Percentiles rank a stretch among this genome's conserved stretches.
phyloP scores from a whole-genome alignment of 2,113 vertebrate genomes.

The Eupsittula cactorum region DNA sequence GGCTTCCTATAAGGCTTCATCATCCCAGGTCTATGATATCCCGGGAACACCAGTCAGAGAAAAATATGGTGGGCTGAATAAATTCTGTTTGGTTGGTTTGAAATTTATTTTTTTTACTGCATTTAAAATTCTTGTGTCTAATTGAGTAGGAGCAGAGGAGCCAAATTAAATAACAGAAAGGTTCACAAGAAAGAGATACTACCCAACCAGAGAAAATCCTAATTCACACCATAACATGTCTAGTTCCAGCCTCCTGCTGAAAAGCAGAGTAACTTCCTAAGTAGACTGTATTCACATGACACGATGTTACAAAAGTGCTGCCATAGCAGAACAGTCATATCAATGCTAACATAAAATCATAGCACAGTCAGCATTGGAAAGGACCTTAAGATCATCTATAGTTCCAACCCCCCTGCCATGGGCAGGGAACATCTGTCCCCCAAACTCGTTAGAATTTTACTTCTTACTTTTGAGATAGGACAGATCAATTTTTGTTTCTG shows the following conservation, averaged over 20 bases:
- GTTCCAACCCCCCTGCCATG: neutral
- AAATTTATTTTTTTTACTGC: neutral
- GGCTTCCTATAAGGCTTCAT: neutral
- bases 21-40: neutral
- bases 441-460: neutral
- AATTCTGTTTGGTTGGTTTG: neutral
- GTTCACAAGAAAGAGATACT: neutral
- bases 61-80: neutral
- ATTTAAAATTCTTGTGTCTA: neutral
- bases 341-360: neutral
- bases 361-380: neutral
- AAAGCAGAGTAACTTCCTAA: neutral
- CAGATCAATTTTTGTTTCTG: neutral
- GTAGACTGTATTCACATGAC: neutral
- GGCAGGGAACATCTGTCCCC: neutral
- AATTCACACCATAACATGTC: neutral
- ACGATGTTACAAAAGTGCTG: neutral
- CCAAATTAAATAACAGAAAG: neutral
- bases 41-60: neutral
- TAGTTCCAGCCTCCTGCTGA: neutral
- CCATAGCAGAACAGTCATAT: neutral
- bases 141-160: neutral
- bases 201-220: neutral
- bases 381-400: neutral
- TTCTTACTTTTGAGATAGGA: neutral